A percentile compares a stretch with the other conserved stretches of the same genome.
phyloP scores from a whole-genome alignment of 2,888 invertebrate species.

The Cheilosia grossa region DNA sequence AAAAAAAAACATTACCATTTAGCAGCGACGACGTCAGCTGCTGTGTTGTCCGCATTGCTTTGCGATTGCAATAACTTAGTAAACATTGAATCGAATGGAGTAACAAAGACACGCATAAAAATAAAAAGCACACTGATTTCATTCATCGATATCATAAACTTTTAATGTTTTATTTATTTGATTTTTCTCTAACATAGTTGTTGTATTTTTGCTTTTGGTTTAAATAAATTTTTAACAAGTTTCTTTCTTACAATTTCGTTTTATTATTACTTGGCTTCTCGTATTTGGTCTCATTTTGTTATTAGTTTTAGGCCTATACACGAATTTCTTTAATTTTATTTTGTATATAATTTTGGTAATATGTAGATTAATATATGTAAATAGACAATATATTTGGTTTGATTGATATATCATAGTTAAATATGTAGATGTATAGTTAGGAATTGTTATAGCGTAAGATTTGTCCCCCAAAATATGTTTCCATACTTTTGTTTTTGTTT shows the following conservation, averaged over 20 bases:
- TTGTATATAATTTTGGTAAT: conserved; percentile 50
- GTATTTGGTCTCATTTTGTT: conserved; percentile 60
- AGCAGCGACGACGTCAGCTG: conserved; percentile 28
- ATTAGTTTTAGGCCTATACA: conserved; percentile 6
- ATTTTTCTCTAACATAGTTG: conserved; percentile 50
- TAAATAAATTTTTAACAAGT: conserved; percentile 24
- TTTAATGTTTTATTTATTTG: conserved; percentile 58
- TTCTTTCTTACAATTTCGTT: conserved; percentile 3
- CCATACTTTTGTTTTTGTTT: conserved; percentile 23
- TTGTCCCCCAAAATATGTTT: conserved; percentile 57
- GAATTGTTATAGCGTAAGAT: conserved; percentile 69
- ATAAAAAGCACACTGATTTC: conserved; percentile 22
- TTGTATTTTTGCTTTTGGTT: conserved; percentile 26
- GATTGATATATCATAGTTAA: conserved; percentile 29
- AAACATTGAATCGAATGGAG: not conserved
- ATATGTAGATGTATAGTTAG: conserved; percentile 53
- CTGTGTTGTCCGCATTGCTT: conserved; percentile 37
- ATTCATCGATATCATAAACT: conserved; percentile 38
- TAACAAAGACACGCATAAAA: not conserved
- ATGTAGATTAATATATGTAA: conserved; percentile 58
- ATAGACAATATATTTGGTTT: conserved; percentile 50
- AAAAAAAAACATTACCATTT: conserved; percentile 63
- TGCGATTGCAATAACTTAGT: conserved; percentile 21
- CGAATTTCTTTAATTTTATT: conserved; percentile 28
- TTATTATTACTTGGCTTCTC: conserved; percentile 21